A percentile compares a stretch with the other conserved stretches of the same genome.
Conservation (phyloP, 2,113 vertebrate genomes). For the Cnemophilus loriae region DNA sequence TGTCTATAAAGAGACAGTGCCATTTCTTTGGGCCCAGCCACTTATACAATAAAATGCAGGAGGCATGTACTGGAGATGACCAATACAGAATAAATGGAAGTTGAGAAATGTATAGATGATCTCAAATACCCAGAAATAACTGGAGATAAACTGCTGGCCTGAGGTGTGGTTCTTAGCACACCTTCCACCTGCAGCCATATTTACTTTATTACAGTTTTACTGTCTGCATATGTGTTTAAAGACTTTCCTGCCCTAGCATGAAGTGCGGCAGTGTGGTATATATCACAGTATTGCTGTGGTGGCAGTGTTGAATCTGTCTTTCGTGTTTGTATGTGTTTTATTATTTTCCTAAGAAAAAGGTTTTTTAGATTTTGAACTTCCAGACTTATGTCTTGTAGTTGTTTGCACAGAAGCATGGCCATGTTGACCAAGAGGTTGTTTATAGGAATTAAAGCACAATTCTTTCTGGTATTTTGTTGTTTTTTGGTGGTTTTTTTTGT, state of each 20-base stretch:
- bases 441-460: neutral
- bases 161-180: neutral
- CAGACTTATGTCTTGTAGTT: neutral
- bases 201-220: neutral
- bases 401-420: neutral
- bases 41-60: neutral
- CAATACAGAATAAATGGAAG: neutral
- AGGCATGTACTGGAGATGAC: neutral
- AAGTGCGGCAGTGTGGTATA: neutral
- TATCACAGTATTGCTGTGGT: neutral
- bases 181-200: neutral
- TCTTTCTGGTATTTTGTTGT: neutral
- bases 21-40: neutral
- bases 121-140: neutral
- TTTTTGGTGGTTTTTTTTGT: neutral
- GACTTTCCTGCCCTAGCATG: neutral
- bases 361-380: neutral
- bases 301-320: neutral
- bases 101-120: neutral
- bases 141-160: neutral
- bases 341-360: neutral
- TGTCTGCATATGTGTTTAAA: neutral
- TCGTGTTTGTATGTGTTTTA: neutral
- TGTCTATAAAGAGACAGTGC: slow-evolving; percentile 5
- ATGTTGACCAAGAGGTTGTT: neutral